phyloP scores from a whole-genome alignment of 2,113 vertebrate species.

The Tonatia bakeri region DNA sequence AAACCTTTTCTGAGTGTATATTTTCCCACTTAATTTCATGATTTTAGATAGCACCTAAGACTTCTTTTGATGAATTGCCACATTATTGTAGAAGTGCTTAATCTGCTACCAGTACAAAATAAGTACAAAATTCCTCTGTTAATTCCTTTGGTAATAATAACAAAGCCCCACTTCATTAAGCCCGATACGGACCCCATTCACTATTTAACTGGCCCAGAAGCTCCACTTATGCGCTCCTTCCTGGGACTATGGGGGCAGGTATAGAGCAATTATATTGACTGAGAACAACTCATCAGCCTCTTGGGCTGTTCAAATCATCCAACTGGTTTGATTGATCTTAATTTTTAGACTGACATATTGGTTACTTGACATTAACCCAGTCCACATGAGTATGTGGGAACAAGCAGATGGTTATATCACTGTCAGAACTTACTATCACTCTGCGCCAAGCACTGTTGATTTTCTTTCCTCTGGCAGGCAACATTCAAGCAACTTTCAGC shows the following conservation, averaged over 20 bases:
- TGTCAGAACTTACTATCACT: background rate
- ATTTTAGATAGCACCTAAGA: conserved; percentile 72
- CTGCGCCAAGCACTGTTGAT: background rate
- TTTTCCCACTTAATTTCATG: conserved; percentile 71
- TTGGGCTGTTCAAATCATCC: background rate
- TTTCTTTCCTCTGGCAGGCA: background rate
- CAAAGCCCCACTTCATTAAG: conserved; percentile 63
- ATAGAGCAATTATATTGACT: background rate
- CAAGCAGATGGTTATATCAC: background rate
- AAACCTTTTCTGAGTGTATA: conserved; percentile 58
- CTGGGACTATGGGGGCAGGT: background rate
- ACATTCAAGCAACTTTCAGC: background rate
- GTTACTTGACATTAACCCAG: background rate
- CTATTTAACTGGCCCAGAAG: conserved; percentile 17
- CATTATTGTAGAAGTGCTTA: conserved; percentile 67
- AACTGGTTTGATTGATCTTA: background rate
- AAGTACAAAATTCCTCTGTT: conserved; percentile 64
- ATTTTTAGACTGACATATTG: background rate
- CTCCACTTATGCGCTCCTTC: background rate
- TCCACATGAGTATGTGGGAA: background rate
- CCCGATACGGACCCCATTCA: conserved; percentile 28
- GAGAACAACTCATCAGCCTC: background rate
- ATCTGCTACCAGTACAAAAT: conserved; percentile 65
- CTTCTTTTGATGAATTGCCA: conserved; percentile 68
- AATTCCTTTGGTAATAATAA: conserved; percentile 58